A percentile compares a stretch with the other conserved stretches of the same genome.
These are phyloP conservation scores for Montipora capricornis DNA, from an alignment of 64 coral and sea anemone genomes.

Conservation along the genomic window DNA sequence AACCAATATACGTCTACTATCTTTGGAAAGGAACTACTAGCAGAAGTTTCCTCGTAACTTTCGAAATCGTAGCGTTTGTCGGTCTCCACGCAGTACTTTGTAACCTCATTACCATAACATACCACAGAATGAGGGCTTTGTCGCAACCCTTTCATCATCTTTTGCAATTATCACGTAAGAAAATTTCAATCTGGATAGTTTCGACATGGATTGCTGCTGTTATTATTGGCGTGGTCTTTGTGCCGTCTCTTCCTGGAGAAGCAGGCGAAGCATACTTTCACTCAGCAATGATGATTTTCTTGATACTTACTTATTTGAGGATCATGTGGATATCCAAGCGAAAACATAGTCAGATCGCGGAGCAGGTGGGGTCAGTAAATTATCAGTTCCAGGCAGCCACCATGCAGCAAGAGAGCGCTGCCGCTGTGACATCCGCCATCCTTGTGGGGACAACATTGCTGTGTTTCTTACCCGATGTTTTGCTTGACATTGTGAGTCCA, in stretches of 20 bases:
- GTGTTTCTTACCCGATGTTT: conserved; percentile 34
- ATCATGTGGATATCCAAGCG: neutral
- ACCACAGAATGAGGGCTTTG: conserved; percentile 27
- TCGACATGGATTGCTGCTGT: conserved; percentile 19
- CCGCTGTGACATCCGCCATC: conserved; percentile 24
- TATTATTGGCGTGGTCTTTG: neutral
- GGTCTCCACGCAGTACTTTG: conserved; percentile 33
- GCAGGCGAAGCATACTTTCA: neutral
- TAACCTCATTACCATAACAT: conserved; percentile 33
- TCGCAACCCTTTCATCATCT: conserved; percentile 16
- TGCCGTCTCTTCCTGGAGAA: neutral
- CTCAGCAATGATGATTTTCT: neutral
- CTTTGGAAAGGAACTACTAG: neutral
- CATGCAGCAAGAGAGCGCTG: conserved; percentile 20
- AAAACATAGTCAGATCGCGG: neutral
- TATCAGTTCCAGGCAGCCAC: conserved; percentile 25
- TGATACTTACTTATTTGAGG: conserved; percentile 12
- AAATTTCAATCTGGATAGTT: neutral
- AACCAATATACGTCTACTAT: conserved; percentile 32
- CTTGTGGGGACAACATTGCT: conserved; percentile 10
- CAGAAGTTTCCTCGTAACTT: neutral
- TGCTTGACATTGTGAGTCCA: neutral
- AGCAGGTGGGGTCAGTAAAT: neutral
- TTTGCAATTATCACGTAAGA: conserved; percentile 1
- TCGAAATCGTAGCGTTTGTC: conserved; percentile 16